Conservation (phyloP, 1,140 invertebrate genomes). For the Aradophagus sp. region DNA sequence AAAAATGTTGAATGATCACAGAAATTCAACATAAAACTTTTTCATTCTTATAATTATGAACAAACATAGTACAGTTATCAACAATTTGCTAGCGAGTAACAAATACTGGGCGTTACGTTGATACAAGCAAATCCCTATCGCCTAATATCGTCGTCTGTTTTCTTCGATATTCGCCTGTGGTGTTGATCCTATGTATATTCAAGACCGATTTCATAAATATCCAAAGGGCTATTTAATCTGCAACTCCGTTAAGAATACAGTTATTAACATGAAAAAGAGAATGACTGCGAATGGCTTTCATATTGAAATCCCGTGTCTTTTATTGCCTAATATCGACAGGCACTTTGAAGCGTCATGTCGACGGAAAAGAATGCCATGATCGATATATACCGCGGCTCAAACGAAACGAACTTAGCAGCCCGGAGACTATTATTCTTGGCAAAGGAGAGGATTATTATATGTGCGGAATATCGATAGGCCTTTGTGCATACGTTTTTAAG, state of each 20-base stretch:
- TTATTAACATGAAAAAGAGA: conserved; percentile 60
- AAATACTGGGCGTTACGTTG: neutral
- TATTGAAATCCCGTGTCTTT: conserved; percentile 58
- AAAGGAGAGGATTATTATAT: conserved; percentile 54
- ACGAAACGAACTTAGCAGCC: conserved; percentile 56
- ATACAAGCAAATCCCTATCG: neutral
- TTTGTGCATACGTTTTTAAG: conserved; percentile 51
- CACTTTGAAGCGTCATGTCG: conserved; percentile 40
- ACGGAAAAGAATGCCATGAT: conserved; percentile 50
- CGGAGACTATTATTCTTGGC: conserved; percentile 53
- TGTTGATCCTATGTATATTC: conserved; percentile 57
- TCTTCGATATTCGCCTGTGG: conserved; percentile 43
- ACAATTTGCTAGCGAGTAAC: conserved; percentile 22
- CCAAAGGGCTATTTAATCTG: conserved; percentile 58
- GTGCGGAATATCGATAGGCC: conserved; percentile 55
- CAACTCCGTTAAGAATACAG: conserved; percentile 55
- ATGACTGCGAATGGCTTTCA: conserved; percentile 55
- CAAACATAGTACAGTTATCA: conserved; percentile 39
- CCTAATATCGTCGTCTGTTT: conserved; percentile 39
- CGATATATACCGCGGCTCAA: conserved; percentile 50
- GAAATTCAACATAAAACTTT: no score
- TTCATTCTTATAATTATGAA: conserved; percentile 30
- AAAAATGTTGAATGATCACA: no score
- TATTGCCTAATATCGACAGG: conserved; percentile 53
- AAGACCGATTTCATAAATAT: conserved; percentile 60